These are phyloP conservation scores for Pseudochirops corinnae DNA, from an alignment of 2,797 vertebrate species.

Conservation along the genomic window DNA sequence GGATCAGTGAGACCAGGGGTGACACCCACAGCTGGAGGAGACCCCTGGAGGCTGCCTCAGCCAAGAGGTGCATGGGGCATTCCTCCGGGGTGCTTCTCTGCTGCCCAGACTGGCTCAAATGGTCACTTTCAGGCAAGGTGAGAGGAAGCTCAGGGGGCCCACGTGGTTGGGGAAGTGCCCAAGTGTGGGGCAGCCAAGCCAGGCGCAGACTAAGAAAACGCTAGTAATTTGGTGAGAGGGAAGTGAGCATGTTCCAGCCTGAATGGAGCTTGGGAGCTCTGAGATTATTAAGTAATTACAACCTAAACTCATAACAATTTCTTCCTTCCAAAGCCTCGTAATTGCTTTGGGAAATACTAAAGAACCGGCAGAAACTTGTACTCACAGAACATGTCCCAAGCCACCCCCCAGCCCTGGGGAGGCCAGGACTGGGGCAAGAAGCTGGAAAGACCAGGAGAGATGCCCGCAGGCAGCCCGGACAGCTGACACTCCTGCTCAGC, in stretches of 20 bases:
- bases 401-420: not conserved
- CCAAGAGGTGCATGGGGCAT: too few species aligned
- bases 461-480: not conserved
- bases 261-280: not conserved
- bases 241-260: not conserved
- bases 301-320: not conserved
- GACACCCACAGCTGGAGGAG: not conserved
- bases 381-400: not conserved
- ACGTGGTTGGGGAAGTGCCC: not conserved
- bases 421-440: not conserved
- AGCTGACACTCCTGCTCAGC: not conserved
- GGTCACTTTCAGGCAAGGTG: not conserved
- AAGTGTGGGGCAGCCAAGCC: not conserved
- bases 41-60: too few species aligned
- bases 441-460: not conserved
- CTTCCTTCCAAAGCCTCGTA: not conserved
- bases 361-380: not conserved
- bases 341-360: not conserved
- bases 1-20: not conserved
- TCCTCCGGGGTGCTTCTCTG: not conserved
- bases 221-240: not conserved
- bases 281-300: not conserved
- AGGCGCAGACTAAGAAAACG: not conserved
- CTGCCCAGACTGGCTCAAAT: not conserved
- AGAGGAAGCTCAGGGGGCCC: not conserved